Evolutionary conservation across 2,888 invertebrate species (phyloP).

Genomic region (Oxycera nigricornis): DNA sequence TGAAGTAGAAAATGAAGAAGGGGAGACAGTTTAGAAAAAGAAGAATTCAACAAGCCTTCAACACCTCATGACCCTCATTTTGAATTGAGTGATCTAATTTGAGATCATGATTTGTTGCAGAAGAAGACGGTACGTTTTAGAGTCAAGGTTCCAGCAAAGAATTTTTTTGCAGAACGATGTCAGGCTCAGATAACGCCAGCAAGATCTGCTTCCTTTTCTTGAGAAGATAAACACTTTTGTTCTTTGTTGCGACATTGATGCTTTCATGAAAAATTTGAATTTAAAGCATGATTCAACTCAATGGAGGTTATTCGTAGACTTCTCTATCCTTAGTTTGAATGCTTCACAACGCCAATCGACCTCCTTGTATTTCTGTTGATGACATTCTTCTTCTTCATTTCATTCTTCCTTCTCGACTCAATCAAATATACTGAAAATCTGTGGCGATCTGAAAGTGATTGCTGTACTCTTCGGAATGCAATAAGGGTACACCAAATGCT

Average conservation of each 20-base stretch:
- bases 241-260: neutral
- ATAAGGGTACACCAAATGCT: neutral
- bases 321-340: neutral
- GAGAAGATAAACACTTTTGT: neutral
- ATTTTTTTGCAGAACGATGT: neutral
- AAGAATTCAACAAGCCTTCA: neutral
- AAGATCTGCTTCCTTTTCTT: neutral
- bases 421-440: neutral
- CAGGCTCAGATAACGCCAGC: neutral
- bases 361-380: too few species aligned
- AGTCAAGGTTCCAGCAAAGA: neutral
- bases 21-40: neutral
- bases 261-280: neutral
- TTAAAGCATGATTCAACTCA: neutral
- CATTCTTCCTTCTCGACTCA: too few species aligned
- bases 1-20: too few species aligned
- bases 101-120: neutral
- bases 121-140: conserved; percentile 1
- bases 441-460: neutral
- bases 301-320: neutral
- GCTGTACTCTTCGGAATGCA: neutral
- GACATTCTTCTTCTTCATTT: too few species aligned
- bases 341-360: too few species aligned
- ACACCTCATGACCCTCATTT: neutral
- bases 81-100: neutral